Base-by-base conservation (phyloP, 2,113 vertebrate genomes). In the Heterochromis multidens region DNA sequence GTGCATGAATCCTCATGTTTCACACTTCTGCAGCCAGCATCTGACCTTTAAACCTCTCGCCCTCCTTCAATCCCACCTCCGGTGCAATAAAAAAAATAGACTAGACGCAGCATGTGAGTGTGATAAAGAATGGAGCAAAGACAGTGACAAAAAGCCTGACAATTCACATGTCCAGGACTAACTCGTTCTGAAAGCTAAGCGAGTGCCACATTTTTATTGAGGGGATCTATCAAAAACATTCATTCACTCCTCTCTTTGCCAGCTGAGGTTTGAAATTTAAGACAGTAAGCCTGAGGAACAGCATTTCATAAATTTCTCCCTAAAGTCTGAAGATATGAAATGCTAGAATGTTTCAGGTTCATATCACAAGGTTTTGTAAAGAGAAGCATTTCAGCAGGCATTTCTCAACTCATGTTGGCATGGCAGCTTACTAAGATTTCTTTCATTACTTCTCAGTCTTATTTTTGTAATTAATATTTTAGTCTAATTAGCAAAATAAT, bases 161-260 rank as follows among this genome's bases (percentile, higher is more conserved):
- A 85, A 90, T 58, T 46, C 31, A 29, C 59, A 85, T 54, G 72
- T 76, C 61, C 40, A 83, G 76, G 88, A 88, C 87, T 90, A 89
- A 90, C 52, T 80, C 21, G 31, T 70, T 61, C 67, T 74, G 79
- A 79, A 80, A 81, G 70, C 61, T 56, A 81, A 85, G 65, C 33
- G 16, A 90, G 61, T 8, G 14, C 29, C 67, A 35, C 56, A 8
- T 60, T 87, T 89, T 92, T 91, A 88, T 81, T 81, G 35, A 85
- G 59, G 67, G 78, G 37, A 85, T 83, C 46, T 59, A 85, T 91
- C 25, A 85, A 63, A 81, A 81, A n/a, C 52, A 72, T 70, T 63
- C 79, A 78, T 81, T 86, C 54, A 16, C 13, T 77, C 77, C 43
- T 77, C 37, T 35, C 62, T 16, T 37, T 46, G n/a, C 21, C 78